Conservation (phyloP, 2,797 vertebrate species). For the Micrastur ruficollis region DNA sequence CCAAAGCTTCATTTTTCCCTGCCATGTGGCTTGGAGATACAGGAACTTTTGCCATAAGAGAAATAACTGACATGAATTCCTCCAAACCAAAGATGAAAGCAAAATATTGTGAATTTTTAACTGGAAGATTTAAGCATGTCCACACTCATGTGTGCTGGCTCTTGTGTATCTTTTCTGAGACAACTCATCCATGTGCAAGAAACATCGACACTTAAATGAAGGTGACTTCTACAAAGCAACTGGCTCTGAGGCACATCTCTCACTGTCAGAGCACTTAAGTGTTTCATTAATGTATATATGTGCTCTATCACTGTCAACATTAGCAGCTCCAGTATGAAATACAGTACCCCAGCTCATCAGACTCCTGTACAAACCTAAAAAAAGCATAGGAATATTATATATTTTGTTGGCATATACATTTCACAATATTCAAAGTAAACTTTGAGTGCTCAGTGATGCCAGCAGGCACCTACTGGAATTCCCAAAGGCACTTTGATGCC, state of each 20-base stretch:
- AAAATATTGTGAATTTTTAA: neutral
- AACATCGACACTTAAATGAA: neutral
- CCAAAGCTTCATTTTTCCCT: neutral
- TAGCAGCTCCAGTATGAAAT: neutral
- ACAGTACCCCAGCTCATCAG: neutral
- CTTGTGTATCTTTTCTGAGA: neutral
- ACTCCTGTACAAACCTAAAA: neutral
- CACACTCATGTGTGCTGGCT: fast-evolving
- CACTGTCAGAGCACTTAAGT: neutral
- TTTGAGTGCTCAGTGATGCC: neutral
- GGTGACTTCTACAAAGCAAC: neutral
- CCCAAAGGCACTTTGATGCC: neutral
- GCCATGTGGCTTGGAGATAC: neutral
- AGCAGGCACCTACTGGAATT: neutral
- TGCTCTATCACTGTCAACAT: neutral
- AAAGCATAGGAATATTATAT: neutral
- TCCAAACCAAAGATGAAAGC: neutral
- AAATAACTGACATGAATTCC: neutral
- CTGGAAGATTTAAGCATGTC: neutral
- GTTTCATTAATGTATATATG: neutral
- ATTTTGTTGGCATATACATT: neutral
- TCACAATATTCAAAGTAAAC: neutral
- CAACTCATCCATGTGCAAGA: neutral
- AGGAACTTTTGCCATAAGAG: neutral
- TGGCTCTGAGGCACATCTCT: neutral